Conservation (phyloP, 2,113 vertebrate species). For the Prochilodus magdalenae region DNA sequence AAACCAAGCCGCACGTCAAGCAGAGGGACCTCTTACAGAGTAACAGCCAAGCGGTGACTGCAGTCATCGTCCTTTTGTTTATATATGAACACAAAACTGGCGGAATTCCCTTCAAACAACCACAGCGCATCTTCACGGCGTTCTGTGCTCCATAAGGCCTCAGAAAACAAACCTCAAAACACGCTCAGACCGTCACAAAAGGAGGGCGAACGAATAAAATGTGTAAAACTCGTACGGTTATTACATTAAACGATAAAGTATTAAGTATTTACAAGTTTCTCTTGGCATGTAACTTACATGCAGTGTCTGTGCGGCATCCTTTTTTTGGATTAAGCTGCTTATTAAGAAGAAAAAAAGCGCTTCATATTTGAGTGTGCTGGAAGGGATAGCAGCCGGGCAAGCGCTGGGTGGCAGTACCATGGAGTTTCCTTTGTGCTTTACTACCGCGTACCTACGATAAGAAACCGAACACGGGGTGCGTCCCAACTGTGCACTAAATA, state of each 20-base stretch:
- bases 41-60: background rate
- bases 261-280: constrained; percentile 37
- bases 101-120: background rate
- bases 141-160: constrained; percentile 28
- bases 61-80: background rate
- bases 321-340: constrained; percentile 27
- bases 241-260: constrained; percentile 33
- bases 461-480: constrained; percentile 9
- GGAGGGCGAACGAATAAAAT: constrained; percentile 9
- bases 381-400: constrained; percentile 47
- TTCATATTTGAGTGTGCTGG: constrained; percentile 54
- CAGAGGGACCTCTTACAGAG: background rate
- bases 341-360: constrained; percentile 17
- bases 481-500: no score
- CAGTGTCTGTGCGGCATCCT: constrained; percentile 1
- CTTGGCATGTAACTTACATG: constrained; percentile 30
- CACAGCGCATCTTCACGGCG: background rate
- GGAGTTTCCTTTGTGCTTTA: constrained; percentile 68
- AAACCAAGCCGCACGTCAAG: constrained; percentile 1
- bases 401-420: constrained; percentile 66
- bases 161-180: constrained; percentile 14
- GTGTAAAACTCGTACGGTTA: constrained; percentile 23
- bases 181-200: constrained; percentile 8
- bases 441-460: constrained; percentile 65
- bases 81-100: background rate